Conservation (phyloP, 2,888 invertebrate species). For the Nasonia oneida region DNA sequence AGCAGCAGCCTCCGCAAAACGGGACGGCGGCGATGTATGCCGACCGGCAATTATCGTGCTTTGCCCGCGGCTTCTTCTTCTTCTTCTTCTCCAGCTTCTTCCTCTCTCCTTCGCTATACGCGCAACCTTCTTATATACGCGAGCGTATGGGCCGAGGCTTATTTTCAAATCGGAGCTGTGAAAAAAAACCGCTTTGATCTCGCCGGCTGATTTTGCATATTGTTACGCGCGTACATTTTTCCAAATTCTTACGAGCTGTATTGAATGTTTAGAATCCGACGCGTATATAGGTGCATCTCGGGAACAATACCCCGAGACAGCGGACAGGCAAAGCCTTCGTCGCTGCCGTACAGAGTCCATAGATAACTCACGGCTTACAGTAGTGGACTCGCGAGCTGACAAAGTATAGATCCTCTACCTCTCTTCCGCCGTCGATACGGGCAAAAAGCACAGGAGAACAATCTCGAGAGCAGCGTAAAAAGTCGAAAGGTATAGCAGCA, state of each 20-base stretch:
- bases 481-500: neutral
- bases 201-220: slow-evolving; percentile 48
- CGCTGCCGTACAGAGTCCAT: neutral
- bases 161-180: slow-evolving; percentile 48
- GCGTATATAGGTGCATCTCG: no score
- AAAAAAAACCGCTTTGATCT: slow-evolving; percentile 24
- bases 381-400: neutral
- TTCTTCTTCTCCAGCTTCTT: slow-evolving; percentile 56
- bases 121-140: slow-evolving; percentile 14
- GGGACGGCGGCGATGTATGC: slow-evolving; percentile 71
- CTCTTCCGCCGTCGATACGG: neutral
- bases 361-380: neutral
- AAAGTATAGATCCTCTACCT: neutral
- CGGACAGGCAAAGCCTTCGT: neutral
- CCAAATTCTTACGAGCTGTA: slow-evolving; percentile 58
- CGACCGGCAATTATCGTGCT: slow-evolving; percentile 73
- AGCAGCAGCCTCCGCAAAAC: slow-evolving; percentile 31
- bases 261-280: no score
- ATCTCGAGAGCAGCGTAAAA: neutral
- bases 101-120: slow-evolving; percentile 16
- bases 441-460: neutral
- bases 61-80: slow-evolving; percentile 71
- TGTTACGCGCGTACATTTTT: slow-evolving; percentile 49
- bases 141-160: neutral
- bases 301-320: neutral